phyloP scores from a whole-genome alignment of 2,888 invertebrate genomes.

The Catonia carolina region DNA sequence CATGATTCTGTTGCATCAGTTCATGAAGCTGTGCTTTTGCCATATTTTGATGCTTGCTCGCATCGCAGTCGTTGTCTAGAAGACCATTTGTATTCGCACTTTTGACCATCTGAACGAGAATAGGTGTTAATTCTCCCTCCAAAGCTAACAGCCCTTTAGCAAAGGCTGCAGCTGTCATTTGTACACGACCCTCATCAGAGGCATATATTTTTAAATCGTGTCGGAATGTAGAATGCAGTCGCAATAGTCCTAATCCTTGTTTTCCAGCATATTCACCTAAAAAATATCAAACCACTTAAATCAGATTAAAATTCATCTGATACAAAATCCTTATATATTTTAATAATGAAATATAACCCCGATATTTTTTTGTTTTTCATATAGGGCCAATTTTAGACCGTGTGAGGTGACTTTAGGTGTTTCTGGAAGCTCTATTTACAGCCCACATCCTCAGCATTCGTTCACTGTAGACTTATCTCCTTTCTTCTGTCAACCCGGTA shows the following conservation, averaged over 20 bases:
- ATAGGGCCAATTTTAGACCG: too few relatives aligned
- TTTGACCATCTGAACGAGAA: constrained; percentile 99
- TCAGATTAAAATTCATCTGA: too few relatives aligned
- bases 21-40: constrained; percentile 93
- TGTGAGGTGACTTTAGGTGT: too few relatives aligned
- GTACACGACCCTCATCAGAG: constrained; percentile 97
- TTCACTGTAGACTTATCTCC: too few relatives aligned
- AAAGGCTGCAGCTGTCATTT: constrained; percentile 99
- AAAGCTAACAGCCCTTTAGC: constrained; percentile 95
- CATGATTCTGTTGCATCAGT: constrained; percentile 82
- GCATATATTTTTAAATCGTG: constrained; percentile 99
- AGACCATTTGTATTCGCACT: constrained; percentile 98
- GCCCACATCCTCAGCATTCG: too few relatives aligned
- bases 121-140: constrained; percentile 97
- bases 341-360: too few relatives aligned
- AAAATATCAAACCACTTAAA: too few relatives aligned
- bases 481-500: too few relatives aligned
- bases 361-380: too few relatives aligned
- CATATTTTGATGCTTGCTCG: constrained; percentile 91
- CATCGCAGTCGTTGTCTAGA: constrained; percentile 96
- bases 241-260: constrained; percentile 89
- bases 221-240: constrained; percentile 95
- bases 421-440: too few relatives aligned
- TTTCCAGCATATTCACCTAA: constrained; percentile 79
- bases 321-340: too few relatives aligned